phyloP scores from a whole-genome alignment of 2,888 invertebrate species.

The Temnothorax rugatulus region DNA sequence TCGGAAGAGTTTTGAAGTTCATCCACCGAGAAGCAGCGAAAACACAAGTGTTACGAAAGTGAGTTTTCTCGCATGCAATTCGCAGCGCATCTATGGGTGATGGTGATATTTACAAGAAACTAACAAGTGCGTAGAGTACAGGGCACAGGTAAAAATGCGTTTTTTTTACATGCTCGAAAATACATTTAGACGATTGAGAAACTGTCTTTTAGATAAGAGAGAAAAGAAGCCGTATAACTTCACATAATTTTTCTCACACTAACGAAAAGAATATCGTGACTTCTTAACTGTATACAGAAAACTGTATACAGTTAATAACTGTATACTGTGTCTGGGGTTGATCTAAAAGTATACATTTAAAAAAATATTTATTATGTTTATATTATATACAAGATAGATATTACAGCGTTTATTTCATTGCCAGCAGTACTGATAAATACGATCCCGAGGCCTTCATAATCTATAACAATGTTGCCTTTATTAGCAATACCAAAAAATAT shows the following conservation, averaged over 20 bases:
- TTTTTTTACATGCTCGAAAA: neutral
- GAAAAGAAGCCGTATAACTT: neutral
- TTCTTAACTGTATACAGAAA: too few species aligned
- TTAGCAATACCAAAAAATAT: neutral
- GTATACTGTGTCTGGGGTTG: too few species aligned
- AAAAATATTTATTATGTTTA: neutral
- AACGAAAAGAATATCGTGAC: neutral
- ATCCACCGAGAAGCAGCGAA: too few species aligned
- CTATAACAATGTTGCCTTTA: neutral
- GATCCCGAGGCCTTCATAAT: neutral
- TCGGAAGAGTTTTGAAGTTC: too few species aligned
- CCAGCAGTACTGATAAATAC: constrained; percentile 12
- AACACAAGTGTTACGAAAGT: too few species aligned
- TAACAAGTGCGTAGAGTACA: too few species aligned
- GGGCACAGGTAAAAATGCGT: too few species aligned
- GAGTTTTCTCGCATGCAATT: too few species aligned
- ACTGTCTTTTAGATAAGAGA: neutral
- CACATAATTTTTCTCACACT: neutral
- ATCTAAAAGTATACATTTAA: constrained; percentile 5
- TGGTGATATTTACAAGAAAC: too few species aligned
- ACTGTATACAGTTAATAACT: too few species aligned
- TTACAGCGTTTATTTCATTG: neutral
- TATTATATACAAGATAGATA: neutral
- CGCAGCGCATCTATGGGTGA: too few species aligned
- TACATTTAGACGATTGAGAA: neutral